phyloP scores from a whole-genome alignment of 2,888 invertebrate species.

The Standfussiana lucernea region DNA sequence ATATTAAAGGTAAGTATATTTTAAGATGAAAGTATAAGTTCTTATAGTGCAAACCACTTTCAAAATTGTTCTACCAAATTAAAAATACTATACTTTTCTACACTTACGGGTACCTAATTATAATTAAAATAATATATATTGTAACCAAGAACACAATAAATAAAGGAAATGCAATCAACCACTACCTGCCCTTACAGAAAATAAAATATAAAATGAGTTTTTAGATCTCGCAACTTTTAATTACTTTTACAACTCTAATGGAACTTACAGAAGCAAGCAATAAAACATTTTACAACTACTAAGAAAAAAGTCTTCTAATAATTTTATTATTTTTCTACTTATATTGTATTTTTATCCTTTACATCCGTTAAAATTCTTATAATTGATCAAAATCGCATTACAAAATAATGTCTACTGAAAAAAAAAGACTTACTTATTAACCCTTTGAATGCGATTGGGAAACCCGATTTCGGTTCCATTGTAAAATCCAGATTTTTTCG shows the following conservation, averaged over 20 bases:
- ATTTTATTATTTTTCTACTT: slow-evolving; percentile 24
- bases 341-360: slow-evolving; percentile 33
- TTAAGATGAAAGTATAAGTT: too few relatives aligned
- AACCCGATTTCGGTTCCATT: too few relatives aligned
- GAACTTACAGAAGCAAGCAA: slow-evolving; percentile 43
- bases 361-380: not conserved
- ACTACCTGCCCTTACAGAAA: not conserved
- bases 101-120: too few relatives aligned
- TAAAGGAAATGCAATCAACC: slow-evolving; percentile 7
- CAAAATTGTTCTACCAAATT: too few relatives aligned
- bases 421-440: not conserved
- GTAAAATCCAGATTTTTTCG: too few relatives aligned
- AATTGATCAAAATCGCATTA: not conserved
- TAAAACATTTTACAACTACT: slow-evolving; percentile 30
- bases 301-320: slow-evolving; percentile 11
- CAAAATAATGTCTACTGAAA: not conserved
- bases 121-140: not conserved
- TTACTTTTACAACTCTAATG: slow-evolving; percentile 28
- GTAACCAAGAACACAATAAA: not conserved
- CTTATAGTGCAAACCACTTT: too few relatives aligned
- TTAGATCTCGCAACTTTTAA: slow-evolving; percentile 29
- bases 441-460: not conserved
- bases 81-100: too few relatives aligned
- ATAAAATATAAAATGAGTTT: slow-evolving; percentile 5
- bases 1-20: too few relatives aligned